A percentile compares a stretch with the other conserved stretches of the same genome.
These are phyloP conservation scores for Anaspis maculata DNA, from an alignment of 2,888 invertebrate species.

Conservation along the genomic window DNA sequence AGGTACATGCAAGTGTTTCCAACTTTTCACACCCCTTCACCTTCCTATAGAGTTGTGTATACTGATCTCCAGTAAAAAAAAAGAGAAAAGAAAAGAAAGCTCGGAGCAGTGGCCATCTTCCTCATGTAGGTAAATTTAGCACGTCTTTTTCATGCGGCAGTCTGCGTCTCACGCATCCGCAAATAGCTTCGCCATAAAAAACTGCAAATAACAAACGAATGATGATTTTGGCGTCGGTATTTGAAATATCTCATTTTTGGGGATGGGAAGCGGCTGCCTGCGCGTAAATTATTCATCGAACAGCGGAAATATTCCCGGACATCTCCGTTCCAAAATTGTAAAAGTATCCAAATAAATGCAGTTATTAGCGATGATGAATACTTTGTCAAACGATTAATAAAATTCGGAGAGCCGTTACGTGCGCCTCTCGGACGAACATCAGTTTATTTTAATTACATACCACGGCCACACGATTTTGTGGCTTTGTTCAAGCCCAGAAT, in stretches of 20 bases:
- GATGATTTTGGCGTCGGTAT: constrained; percentile 16
- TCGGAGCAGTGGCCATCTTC: constrained; percentile 10
- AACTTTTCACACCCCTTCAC: too few relatives aligned
- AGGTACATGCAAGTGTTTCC: too few relatives aligned
- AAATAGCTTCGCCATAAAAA: constrained; percentile 17
- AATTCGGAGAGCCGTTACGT: too few relatives aligned
- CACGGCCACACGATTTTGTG: too few relatives aligned
- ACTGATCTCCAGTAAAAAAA: too few relatives aligned
- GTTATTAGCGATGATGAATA: too few relatives aligned
- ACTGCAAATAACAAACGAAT: constrained; percentile 18
- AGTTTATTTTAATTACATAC: too few relatives aligned
- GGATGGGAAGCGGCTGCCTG: constrained; percentile 9
- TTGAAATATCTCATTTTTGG: constrained; percentile 14
- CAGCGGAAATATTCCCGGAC: constrained; percentile 6
- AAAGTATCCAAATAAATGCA: background rate
- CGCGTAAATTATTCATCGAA: constrained; percentile 15
- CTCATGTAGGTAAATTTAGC: constrained; percentile 10
- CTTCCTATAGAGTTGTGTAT: too few relatives aligned
- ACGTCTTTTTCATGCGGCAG: constrained; percentile 6
- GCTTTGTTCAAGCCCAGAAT: too few relatives aligned
- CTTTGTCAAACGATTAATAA: too few relatives aligned
- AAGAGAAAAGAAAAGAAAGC: too few relatives aligned
- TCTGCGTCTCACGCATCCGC: constrained; percentile 12
- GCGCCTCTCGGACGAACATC: too few relatives aligned
- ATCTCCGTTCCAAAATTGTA: background rate